Evolutionary conservation across 2,113 vertebrate species (phyloP), one percentile per base, ranked within the genome.

Genomic region (Gobiocypris rarus): DNA sequence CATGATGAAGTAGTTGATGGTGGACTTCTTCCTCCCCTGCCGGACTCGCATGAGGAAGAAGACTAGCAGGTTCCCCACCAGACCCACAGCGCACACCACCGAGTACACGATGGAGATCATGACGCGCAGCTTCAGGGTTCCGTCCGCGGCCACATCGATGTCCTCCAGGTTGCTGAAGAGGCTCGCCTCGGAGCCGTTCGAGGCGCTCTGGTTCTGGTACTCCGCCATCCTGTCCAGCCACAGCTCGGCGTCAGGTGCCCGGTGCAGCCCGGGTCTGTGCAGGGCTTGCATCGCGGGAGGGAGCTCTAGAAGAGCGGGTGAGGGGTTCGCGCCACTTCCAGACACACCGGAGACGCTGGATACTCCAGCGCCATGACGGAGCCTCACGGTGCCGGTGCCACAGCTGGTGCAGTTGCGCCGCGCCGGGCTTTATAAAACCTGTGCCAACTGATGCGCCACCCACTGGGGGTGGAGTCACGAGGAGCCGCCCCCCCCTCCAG

Each of bases 31-130:
- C 91, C 96, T 93, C 14, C 94, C 93, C 22, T 94, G 94, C 8
- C 95, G 95, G 84, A 88, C 93, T 58, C 92, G 96, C 96, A 98
- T 97, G 56, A 99, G 90, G 89, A 96, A 96, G 85, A 98, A 94
- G 2, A 98, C 97, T 45, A 98, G 92, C 38, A 98, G 86, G 92
- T 99, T 98, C 70, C 97, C 96, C 1, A 96, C 92, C 81, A 99
- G 92, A 2, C 97, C 97, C 69, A 97, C 86, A 0, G 96, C 97
- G 1, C 97, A 98, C 52, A 99, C 96, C 83, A 96, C 94, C 0
- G 96, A 96, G 90, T 98, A 98, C 69, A 97, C 95, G 0, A 94
- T 89, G 0, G 96, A 97, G 89, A 97, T 93, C 83, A 96, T 78
- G 81, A 97, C 93, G 3, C 96, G 89, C 86, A 98, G 90, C 7